phyloP scores from a whole-genome alignment of 2,888 invertebrate species.

The Pachymerium ferrugineum region DNA sequence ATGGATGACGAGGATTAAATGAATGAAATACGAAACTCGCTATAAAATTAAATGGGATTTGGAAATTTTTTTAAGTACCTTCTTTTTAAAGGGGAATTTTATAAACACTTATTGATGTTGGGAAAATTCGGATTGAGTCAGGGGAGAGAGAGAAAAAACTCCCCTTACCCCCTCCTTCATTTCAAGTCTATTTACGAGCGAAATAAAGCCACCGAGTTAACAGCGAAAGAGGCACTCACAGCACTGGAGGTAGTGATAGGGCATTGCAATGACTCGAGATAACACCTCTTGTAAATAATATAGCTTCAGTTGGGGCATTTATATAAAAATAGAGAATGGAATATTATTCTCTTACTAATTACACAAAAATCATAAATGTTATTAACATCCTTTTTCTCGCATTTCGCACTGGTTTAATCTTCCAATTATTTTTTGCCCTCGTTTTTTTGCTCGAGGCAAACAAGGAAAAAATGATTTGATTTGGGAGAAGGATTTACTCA shows the following conservation, averaged over 20 bases:
- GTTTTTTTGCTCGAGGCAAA: not conserved
- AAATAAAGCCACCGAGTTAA: conserved; percentile 16
- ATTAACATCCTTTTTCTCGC: not conserved
- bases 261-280: not conserved
- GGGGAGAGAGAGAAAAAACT: not conserved
- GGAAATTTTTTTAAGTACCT: too few species aligned
- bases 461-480: not conserved
- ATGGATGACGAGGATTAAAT: not conserved
- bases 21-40: not conserved
- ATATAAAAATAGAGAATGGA: too few species aligned
- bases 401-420: conserved; percentile 17
- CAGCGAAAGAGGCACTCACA: conserved; percentile 1
- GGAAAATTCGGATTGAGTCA: too few species aligned
- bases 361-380: not conserved
- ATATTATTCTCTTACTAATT: too few species aligned
- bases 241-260: not conserved
- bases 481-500: not conserved
- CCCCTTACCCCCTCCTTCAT: not conserved
- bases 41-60: too few species aligned
- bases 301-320: not conserved
- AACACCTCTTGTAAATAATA: conserved; percentile 10
- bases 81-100: too few species aligned
- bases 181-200: not conserved
- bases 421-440: conserved; percentile 11
- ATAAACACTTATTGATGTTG: too few species aligned